These are phyloP conservation scores for Pelecanus crispus DNA, from an alignment of 2,113 vertebrate genomes.

Conservation along the genomic window DNA sequence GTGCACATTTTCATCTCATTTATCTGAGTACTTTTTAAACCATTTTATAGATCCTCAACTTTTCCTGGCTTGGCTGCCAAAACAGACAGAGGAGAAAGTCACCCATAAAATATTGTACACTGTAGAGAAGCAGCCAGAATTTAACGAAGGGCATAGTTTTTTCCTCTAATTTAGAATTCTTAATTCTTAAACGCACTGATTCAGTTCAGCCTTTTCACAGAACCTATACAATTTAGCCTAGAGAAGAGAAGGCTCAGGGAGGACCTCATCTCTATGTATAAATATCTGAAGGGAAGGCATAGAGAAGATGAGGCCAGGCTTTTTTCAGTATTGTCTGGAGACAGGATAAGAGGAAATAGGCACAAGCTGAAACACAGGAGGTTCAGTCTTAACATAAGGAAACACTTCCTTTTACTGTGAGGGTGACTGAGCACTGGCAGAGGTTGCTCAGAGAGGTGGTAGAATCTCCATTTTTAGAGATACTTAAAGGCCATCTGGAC, in stretches of 20 bases:
- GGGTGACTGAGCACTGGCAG: neutral
- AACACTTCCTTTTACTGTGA: neutral
- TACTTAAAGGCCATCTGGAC: neutral
- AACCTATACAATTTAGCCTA: neutral
- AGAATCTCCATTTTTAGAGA: neutral
- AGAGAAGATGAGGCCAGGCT: neutral
- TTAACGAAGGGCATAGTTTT: neutral
- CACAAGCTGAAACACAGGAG: neutral
- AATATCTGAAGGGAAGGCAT: neutral
- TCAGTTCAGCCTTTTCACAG: neutral
- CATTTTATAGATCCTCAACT: neutral
- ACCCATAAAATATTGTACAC: neutral
- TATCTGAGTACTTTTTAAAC: neutral
- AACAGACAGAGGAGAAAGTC: neutral
- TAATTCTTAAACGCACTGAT: neutral
- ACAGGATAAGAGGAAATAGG: neutral
- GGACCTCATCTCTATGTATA: neutral
- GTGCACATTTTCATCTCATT: neutral
- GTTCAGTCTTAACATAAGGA: neutral
- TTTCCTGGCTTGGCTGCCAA: neutral
- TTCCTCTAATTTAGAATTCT: neutral
- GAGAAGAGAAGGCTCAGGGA: neutral
- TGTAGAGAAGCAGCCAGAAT: neutral
- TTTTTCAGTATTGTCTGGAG: neutral
- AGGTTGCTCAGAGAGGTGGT: neutral